phyloP scores from a whole-genome alignment of 2,113 vertebrate species.

The Centropus bengalensis region DNA sequence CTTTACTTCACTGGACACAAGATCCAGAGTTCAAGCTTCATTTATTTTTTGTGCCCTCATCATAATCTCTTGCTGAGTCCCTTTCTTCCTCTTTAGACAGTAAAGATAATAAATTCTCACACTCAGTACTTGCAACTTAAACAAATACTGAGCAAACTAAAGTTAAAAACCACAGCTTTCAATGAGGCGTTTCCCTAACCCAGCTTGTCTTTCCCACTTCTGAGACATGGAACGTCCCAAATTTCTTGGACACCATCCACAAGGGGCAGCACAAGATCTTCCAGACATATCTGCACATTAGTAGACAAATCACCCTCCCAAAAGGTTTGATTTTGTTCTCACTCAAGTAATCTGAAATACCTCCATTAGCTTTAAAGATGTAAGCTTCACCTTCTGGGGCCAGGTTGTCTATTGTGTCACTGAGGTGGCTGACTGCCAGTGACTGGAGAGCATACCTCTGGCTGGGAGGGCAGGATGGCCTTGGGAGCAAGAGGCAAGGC shows the following conservation, averaged over 20 bases:
- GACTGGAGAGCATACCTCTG: not conserved
- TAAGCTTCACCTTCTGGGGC: not conserved
- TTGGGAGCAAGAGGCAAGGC: not conserved
- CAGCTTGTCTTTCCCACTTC: not conserved
- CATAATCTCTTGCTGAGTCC: not conserved
- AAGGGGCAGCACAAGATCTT: not conserved
- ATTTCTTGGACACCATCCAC: not conserved
- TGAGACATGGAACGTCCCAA: not conserved
- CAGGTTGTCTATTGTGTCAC: not conserved
- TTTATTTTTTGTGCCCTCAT: not conserved
- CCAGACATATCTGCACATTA: too few species aligned
- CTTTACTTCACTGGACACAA: not conserved
- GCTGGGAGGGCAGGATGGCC: not conserved
- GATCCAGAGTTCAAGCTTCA: not conserved
- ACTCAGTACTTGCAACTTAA: not conserved
- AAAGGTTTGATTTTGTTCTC: not conserved
- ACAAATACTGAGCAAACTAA: not conserved
- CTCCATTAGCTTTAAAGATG: not conserved
- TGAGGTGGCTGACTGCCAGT: not conserved
- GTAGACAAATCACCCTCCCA: not conserved
- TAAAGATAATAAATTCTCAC: not conserved
- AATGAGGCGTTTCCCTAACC: not conserved
- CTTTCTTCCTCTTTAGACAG: not conserved
- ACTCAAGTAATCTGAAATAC: not conserved
- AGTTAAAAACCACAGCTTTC: not conserved